Conservation (phyloP, 2,797 vertebrate species). For the Anguilla anguilla region DNA sequence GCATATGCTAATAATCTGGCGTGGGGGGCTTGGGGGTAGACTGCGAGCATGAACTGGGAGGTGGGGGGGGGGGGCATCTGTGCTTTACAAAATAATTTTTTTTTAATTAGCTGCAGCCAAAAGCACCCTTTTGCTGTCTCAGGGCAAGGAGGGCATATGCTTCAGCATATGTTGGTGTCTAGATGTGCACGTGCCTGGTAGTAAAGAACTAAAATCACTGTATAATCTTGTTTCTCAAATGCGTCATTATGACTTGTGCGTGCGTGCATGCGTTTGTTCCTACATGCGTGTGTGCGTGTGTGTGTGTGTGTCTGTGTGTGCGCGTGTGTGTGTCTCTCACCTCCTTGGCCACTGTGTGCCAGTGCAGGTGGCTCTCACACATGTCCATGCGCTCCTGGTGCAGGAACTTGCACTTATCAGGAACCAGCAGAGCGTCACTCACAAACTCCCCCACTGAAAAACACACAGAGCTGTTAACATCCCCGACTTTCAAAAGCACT, state of each 20-base stretch:
- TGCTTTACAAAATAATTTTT: too few relatives aligned
- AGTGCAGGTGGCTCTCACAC: constrained; percentile 96
- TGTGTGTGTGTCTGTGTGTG: not conserved
- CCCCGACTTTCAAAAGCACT: not conserved
- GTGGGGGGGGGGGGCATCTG: too few relatives aligned
- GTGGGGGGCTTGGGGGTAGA: too few relatives aligned
- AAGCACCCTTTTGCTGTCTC: too few relatives aligned
- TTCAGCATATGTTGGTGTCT: too few relatives aligned
- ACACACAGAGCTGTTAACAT: constrained; percentile 23
- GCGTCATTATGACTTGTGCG: not conserved
- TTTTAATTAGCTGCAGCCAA: too few relatives aligned
- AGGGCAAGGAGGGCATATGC: too few relatives aligned
- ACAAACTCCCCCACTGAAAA: constrained; percentile 93
- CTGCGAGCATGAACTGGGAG: too few relatives aligned
- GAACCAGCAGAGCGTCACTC: constrained; percentile 93
- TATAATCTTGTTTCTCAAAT: too few relatives aligned
- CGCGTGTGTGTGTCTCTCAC: constrained; percentile 60
- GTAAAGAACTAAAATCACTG: not conserved
- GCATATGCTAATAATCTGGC: too few relatives aligned
- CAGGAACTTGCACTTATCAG: constrained; percentile 96
- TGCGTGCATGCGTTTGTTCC: not conserved
- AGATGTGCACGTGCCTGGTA: not conserved
- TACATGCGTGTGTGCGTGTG: not conserved
- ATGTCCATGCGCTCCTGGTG: constrained; percentile 97
- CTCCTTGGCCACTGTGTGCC: constrained; percentile 98